These are phyloP conservation scores for Indicator indicator DNA, from an alignment of 2,113 vertebrate genomes.

Conservation along the genomic window DNA sequence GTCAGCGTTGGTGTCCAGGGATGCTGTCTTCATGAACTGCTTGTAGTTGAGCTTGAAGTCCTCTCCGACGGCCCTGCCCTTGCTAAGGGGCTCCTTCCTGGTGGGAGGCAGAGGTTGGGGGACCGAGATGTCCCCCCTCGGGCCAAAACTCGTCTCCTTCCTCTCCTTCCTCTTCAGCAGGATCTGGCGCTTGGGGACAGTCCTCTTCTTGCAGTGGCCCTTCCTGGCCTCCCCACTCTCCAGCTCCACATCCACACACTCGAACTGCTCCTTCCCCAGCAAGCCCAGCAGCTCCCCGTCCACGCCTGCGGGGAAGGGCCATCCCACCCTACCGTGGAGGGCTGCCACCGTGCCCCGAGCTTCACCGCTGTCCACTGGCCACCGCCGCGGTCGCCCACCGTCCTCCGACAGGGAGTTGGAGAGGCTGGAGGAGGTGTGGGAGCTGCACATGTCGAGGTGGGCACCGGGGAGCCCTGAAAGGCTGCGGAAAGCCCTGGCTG, in stretches of 20 bases:
- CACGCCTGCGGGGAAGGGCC: background rate
- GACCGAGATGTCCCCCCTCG: constrained; percentile 43
- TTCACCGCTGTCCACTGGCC: constrained; percentile 75
- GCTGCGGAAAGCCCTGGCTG: constrained; percentile 79
- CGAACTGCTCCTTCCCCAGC: constrained; percentile 73
- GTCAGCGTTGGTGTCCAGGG: constrained; percentile 79
- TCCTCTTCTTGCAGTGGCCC: constrained; percentile 78
- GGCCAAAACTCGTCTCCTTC: constrained; percentile 65
- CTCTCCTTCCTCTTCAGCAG: constrained; percentile 85
- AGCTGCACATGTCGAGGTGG: constrained; percentile 86
- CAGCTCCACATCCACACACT: constrained; percentile 89
- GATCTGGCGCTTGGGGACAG: constrained; percentile 94
- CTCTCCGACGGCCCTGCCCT: constrained; percentile 22
- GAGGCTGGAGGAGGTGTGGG: constrained; percentile 82
- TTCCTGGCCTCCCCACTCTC: constrained; percentile 81
- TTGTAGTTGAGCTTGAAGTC: constrained; percentile 70
- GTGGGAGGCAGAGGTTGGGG: background rate
- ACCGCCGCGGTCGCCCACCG: constrained; percentile 76
- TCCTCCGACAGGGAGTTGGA: constrained; percentile 85
- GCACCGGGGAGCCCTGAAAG: constrained; percentile 78
- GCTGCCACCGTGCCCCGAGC: background rate
- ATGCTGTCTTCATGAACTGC: constrained; percentile 84
- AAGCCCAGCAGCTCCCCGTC: constrained; percentile 67
- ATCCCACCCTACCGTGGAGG: background rate
- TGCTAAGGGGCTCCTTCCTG: constrained; percentile 42